These are phyloP conservation scores for Nibea coibor DNA, from an alignment of 2,113 vertebrate genomes.

Conservation along the genomic window DNA sequence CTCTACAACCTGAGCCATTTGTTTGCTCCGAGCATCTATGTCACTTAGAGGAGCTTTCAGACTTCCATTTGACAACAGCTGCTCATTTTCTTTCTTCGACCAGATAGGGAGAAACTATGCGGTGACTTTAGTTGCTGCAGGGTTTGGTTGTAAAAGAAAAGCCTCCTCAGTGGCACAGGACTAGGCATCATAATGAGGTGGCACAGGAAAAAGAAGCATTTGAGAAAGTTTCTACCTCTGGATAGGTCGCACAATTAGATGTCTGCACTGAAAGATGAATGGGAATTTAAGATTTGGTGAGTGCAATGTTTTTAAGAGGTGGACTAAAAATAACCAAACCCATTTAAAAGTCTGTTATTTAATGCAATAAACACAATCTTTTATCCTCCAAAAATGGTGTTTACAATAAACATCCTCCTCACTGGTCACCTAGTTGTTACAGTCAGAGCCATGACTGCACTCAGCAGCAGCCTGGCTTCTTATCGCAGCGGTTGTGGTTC, in stretches of 20 bases:
- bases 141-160: slow-evolving; percentile 28
- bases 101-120: slow-evolving; percentile 22
- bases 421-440: slow-evolving; percentile 65
- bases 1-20: neutral
- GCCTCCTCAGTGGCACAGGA: neutral
- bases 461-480: slow-evolving; percentile 56
- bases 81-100: slow-evolving; percentile 20
- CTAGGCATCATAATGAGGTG: slow-evolving; percentile 15
- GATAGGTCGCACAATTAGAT: neutral
- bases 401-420: slow-evolving; percentile 66
- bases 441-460: slow-evolving; percentile 47
- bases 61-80: slow-evolving; percentile 28
- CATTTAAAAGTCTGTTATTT: slow-evolving; percentile 59
- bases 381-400: slow-evolving; percentile 51
- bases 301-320: slow-evolving; percentile 26
- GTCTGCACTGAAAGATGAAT: slow-evolving; percentile 35
- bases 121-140: slow-evolving; percentile 28
- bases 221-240: neutral
- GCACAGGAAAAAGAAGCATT: slow-evolving; percentile 10
- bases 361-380: slow-evolving; percentile 61
- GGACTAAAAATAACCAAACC: slow-evolving; percentile 54
- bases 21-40: neutral
- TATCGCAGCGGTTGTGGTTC: slow-evolving; percentile 76
- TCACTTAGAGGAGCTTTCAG: neutral
- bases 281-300: slow-evolving; percentile 23